Conservation (phyloP, 2,113 vertebrate genomes). For the Papio anubis region DNA sequence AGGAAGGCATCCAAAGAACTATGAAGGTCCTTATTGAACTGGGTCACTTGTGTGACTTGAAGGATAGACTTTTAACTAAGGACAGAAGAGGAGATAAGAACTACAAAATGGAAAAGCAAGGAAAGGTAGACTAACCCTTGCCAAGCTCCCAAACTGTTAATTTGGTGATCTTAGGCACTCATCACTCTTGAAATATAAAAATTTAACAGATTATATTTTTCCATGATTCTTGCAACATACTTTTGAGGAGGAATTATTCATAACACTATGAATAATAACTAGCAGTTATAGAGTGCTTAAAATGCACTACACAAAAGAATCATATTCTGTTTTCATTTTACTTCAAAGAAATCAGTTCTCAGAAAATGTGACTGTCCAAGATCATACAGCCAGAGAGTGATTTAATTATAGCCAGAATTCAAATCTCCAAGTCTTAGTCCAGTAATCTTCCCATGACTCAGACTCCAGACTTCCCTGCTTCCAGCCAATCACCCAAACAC, state of each 20-base stretch:
- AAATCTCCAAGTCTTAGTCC: background rate
- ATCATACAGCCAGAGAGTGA: background rate
- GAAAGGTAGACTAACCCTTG: background rate
- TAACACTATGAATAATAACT: background rate
- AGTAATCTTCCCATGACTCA: background rate
- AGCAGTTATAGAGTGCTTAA: background rate
- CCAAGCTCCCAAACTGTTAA: background rate
- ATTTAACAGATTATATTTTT: background rate
- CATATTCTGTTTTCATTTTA: background rate
- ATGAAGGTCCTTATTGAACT: background rate
- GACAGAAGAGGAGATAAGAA: background rate
- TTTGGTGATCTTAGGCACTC: background rate
- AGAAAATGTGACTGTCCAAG: background rate
- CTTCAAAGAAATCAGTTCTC: slow-evolving; percentile 11
- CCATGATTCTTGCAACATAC: background rate
- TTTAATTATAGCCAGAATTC: background rate
- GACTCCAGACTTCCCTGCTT: background rate
- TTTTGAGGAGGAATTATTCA: background rate
- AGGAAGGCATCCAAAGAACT: background rate
- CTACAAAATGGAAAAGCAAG: background rate
- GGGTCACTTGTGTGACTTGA: background rate
- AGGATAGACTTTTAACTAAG: background rate
- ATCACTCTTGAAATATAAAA: background rate
- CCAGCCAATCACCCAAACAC: background rate
- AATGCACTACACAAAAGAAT: background rate